Evolutionary conservation across 2,113 vertebrate genomes (phyloP).

Genomic region (Semnopithecus entellus): DNA sequence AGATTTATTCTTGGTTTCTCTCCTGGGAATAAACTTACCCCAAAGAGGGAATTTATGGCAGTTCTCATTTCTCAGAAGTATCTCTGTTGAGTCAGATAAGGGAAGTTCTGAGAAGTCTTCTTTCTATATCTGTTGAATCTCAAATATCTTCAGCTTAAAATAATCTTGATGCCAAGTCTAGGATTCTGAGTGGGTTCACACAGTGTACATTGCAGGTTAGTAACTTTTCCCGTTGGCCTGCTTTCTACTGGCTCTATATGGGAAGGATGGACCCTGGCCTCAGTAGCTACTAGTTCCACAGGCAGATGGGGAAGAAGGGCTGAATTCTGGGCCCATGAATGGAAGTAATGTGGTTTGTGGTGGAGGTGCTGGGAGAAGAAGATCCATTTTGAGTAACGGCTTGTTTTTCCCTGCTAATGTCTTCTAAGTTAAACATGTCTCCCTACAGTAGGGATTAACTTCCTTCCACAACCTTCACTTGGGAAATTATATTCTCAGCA

Average conservation of each 20-base stretch:
- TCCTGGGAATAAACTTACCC: not conserved
- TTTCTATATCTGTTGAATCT: not conserved
- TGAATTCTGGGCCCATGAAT: not conserved
- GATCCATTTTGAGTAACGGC: not conserved
- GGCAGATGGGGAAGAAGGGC: not conserved
- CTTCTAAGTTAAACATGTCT: not conserved
- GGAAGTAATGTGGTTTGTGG: rapidly evolving
- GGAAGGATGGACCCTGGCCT: not conserved
- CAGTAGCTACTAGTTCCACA: not conserved
- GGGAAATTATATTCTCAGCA: not conserved
- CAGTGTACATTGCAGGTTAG: not conserved
- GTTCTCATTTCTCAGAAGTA: not conserved
- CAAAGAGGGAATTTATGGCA: not conserved
- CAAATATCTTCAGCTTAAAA: not conserved
- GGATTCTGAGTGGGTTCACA: not conserved
- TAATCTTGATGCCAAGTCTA: not conserved
- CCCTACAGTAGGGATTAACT: not conserved
- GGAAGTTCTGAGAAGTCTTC: not conserved
- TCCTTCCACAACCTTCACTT: not conserved
- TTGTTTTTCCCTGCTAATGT: not conserved
- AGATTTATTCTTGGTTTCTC: not conserved
- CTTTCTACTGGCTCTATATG: not conserved
- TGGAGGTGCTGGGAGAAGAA: not conserved
- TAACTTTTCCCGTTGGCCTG: not conserved
- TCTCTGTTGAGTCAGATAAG: not conserved